A percentile compares a stretch with the other conserved stretches of the same genome.
Evolutionary conservation across 2,888 invertebrate genomes (phyloP).

Genomic region (Lepas anatifera): DNA sequence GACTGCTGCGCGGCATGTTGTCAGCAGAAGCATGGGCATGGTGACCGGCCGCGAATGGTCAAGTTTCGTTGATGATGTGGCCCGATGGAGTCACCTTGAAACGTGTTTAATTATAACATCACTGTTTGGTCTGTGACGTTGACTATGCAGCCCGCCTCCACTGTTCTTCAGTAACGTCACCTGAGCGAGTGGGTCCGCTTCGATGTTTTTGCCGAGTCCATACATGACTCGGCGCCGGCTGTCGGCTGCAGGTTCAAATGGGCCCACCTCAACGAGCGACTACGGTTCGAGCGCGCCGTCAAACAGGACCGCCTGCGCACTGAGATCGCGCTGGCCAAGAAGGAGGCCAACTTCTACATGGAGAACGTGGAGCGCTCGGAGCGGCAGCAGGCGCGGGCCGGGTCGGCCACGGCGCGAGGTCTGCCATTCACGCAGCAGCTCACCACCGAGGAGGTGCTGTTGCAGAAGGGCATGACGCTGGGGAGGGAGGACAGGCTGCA

Average conservation of each 20-base stretch:
- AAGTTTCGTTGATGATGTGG: too few relatives aligned
- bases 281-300: slow-evolving; percentile 84
- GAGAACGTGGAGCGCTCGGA: slow-evolving; percentile 67
- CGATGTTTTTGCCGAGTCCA: too few relatives aligned
- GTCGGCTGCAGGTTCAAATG: slow-evolving; percentile 77
- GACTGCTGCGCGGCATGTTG: too few relatives aligned
- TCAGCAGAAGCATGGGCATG: too few relatives aligned
- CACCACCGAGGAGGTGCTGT: background rate
- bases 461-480: background rate
- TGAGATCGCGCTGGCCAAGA: slow-evolving; percentile 83
- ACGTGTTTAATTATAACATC: too few relatives aligned
- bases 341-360: slow-evolving; percentile 76
- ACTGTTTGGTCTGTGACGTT: too few relatives aligned
- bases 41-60: too few relatives aligned
- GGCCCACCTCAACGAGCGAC: slow-evolving; percentile 83
- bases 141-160: too few relatives aligned
- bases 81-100: too few relatives aligned
- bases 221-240: too few relatives aligned
- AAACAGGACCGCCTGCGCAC: slow-evolving; percentile 69
- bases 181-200: too few relatives aligned
- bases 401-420: background rate
- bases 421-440: background rate
- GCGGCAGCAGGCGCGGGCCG: slow-evolving; percentile 35
- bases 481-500: background rate
- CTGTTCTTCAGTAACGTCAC: too few relatives aligned